Evolutionary conservation across 2,888 invertebrate genomes (phyloP), one percentile per base, ranked within the genome.

Genomic region (Agrilus biguttatus): DNA sequence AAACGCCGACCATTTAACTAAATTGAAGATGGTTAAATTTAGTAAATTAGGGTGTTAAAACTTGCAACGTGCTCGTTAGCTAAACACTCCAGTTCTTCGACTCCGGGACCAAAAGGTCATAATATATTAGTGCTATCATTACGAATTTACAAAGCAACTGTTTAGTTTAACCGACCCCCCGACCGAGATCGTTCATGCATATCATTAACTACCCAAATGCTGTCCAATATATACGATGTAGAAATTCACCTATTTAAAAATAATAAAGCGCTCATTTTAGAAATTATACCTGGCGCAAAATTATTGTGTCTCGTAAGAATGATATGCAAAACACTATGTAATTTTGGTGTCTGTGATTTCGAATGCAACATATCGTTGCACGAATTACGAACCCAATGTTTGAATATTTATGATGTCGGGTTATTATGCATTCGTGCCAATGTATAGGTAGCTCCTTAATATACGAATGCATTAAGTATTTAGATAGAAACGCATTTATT

Each of bases 321-420:
- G 61, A 63, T 66, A 66, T 65, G 63, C 65, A 65, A 65, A 65
- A 63, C 53, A 58, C 58, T 56, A 57, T 61, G 56, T 63, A 65
- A 64, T 63, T 66, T 63, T 48, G 57, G 58, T 57, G 65, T 63
- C 63, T 65, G 62, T 62, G 62, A 63, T 62, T 64, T 58, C 53
- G 57, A 58, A 55, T 57, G 57, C 56, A 48, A 58, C 56, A 48
- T 50, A 50, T 50, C 48, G 48, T 50, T 60, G 59, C 61, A 61
- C 59, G 61, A 58, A 59, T 53, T 51, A 54, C 54, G 53, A 50
- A 55, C 55, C 51, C 50, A 50, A 51, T 49, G 57, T 58, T 58
- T 59, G 60, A 61, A 62, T 61, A 60, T 61, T 62, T 60, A 63
- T 62, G 59, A 59, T 57, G 56, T 54, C 58, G 57, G 55, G 55